Evolutionary conservation across 2,797 vertebrate genomes (phyloP).

Genomic region (Neomorphus geoffroyi): DNA sequence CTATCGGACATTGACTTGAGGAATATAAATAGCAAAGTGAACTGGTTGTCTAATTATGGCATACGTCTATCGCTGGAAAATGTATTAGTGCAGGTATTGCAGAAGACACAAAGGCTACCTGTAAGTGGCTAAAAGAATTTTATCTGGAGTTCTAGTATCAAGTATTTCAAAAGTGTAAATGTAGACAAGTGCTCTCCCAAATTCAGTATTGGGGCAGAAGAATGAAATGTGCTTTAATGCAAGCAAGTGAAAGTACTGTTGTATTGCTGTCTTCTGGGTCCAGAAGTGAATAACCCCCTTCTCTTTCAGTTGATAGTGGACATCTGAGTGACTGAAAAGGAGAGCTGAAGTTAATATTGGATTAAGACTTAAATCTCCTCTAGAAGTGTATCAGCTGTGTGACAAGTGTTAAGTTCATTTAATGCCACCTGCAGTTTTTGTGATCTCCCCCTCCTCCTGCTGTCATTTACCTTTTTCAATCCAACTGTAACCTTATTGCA

Average conservation of each 20-base stretch:
- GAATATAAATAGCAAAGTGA: conserved; percentile 25
- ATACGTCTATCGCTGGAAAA: background rate
- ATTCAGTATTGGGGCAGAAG: background rate
- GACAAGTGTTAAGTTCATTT: background rate
- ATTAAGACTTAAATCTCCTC: background rate
- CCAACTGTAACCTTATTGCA: background rate
- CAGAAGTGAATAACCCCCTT: background rate
- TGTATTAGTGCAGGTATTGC: background rate
- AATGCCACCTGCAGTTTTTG: background rate
- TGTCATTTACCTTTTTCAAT: background rate
- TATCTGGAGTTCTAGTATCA: background rate
- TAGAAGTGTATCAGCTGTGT: fast-evolving
- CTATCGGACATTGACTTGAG: background rate
- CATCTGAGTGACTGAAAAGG: background rate
- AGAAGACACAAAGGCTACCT: background rate
- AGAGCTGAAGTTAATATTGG: background rate
- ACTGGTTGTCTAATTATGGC: conserved; percentile 19
- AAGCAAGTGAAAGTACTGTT: background rate
- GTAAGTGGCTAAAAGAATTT: background rate
- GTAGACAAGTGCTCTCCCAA: background rate
- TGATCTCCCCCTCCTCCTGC: background rate
- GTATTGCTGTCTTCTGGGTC: background rate
- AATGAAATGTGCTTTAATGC: background rate
- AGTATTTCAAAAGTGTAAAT: background rate
- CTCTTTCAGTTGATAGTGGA: background rate